These are phyloP conservation scores for Drosophila parthenogenetica DNA, from an alignment of 2,888 invertebrate species.

Conservation along the genomic window DNA sequence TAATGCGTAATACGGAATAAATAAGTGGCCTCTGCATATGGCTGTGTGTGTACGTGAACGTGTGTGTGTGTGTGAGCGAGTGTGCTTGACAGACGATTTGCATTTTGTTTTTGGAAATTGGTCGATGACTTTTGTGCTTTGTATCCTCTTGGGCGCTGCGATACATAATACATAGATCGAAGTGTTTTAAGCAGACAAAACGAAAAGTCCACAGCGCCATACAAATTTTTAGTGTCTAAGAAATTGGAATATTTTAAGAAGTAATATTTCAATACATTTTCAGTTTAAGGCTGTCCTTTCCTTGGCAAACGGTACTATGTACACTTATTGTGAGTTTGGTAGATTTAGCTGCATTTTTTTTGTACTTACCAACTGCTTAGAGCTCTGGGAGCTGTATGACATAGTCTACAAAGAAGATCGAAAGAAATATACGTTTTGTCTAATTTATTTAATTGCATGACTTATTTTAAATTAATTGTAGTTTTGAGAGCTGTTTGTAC, in stretches of 20 bases:
- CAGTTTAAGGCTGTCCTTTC: not conserved
- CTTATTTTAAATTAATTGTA: too few species aligned
- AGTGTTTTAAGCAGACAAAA: not conserved
- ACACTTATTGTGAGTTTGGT: too few species aligned
- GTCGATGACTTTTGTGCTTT: constrained; percentile 56
- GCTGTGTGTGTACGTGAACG: constrained; percentile 20
- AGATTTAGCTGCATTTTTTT: too few species aligned
- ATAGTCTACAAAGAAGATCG: too few species aligned
- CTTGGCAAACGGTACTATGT: too few species aligned
- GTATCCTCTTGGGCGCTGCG: constrained; percentile 15
- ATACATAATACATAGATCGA: constrained; percentile 20
- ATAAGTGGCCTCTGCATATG: constrained; percentile 62
- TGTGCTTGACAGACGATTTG: constrained; percentile 77
- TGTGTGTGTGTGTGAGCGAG: constrained; percentile 23
- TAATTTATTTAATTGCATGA: too few species aligned
- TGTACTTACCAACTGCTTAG: too few species aligned
- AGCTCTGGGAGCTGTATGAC: too few species aligned
- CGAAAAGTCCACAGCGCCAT: not conserved
- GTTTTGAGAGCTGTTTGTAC: too few species aligned
- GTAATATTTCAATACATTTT: not conserved
- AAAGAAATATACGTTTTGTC: too few species aligned
- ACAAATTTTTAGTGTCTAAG: not conserved
- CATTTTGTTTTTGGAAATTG: constrained; percentile 71
- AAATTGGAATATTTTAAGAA: not conserved
- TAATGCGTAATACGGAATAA: constrained; percentile 77